These are phyloP conservation scores for Aythya baeri DNA, from an alignment of 2,113 vertebrate species.

Conservation along the genomic window DNA sequence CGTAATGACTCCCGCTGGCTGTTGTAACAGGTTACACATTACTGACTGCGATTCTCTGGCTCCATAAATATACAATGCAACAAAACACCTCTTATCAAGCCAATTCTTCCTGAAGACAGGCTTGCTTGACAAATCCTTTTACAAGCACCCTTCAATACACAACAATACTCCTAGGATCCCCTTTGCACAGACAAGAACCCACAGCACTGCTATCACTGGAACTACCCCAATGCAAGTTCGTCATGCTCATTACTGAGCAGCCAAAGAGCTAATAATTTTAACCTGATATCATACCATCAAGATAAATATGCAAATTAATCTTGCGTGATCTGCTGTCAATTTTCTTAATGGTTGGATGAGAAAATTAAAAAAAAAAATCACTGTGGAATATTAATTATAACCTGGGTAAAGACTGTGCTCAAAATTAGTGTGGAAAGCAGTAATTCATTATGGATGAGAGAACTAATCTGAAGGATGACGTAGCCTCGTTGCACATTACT, in stretches of 20 bases:
- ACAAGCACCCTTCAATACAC: not conserved
- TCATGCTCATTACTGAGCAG: not conserved
- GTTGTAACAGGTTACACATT: not conserved
- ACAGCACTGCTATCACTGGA: not conserved
- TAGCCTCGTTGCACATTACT: not conserved
- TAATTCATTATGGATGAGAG: not conserved
- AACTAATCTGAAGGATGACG: not conserved
- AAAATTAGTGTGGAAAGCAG: not conserved
- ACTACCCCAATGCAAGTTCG: not conserved
- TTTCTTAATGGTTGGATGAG: not conserved
- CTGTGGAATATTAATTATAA: not conserved
- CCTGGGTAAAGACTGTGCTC: not conserved
- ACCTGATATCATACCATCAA: not conserved
- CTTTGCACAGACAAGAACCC: not conserved
- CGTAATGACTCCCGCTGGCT: not conserved
- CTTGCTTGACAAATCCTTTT: not conserved
- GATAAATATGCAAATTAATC: not conserved
- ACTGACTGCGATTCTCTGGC: not conserved
- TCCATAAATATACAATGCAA: not conserved
- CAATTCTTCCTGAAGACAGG: not conserved
- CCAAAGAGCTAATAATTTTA: not conserved
- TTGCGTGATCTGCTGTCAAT: not conserved
- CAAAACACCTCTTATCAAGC: not conserved
- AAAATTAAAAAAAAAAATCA: not conserved
- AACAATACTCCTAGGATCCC: not conserved